These are phyloP conservation scores for Campodea augens DNA, from an alignment of 1,140 invertebrate species.

Conservation along the genomic window DNA sequence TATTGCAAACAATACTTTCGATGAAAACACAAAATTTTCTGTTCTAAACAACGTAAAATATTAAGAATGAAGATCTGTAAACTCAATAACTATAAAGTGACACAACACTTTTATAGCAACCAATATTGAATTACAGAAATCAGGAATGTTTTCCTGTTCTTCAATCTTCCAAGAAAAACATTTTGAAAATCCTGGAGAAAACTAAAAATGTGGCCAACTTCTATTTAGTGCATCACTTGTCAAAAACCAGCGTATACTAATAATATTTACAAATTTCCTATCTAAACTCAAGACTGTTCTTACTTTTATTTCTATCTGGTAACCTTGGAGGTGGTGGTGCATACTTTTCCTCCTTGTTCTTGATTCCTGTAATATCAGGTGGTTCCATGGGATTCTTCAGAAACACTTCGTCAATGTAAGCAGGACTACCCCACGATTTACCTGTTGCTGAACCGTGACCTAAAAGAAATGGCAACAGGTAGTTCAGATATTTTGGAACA, in stretches of 20 bases:
- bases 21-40: too few relatives aligned
- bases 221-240: too few relatives aligned
- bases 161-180: slow-evolving; percentile 14
- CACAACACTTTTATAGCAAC: too few relatives aligned
- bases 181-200: not conserved
- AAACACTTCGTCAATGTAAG: slow-evolving; percentile 61
- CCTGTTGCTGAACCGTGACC: slow-evolving; percentile 51
- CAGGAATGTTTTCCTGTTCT: too few relatives aligned
- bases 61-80: too few relatives aligned
- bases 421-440: slow-evolving; percentile 69
- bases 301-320: slow-evolving; percentile 21
- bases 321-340: slow-evolving; percentile 13
- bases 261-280: not conserved
- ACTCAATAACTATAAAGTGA: too few relatives aligned
- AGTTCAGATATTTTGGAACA: slow-evolving; percentile 6
- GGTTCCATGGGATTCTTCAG: slow-evolving; percentile 65
- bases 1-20: too few relatives aligned
- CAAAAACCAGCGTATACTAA: not conserved
- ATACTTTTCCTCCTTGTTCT: slow-evolving; percentile 16
- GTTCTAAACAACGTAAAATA: too few relatives aligned
- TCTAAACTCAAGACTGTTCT: slow-evolving; percentile 5
- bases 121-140: too few relatives aligned
- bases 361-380: slow-evolving; percentile 42
- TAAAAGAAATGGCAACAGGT: slow-evolving; percentile 6
- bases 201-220: slow-evolving; percentile 7